A percentile compares a stretch with the other conserved stretches of the same genome.
phyloP scores from a whole-genome alignment of 2,888 invertebrate genomes.

The Mythimna impura region DNA sequence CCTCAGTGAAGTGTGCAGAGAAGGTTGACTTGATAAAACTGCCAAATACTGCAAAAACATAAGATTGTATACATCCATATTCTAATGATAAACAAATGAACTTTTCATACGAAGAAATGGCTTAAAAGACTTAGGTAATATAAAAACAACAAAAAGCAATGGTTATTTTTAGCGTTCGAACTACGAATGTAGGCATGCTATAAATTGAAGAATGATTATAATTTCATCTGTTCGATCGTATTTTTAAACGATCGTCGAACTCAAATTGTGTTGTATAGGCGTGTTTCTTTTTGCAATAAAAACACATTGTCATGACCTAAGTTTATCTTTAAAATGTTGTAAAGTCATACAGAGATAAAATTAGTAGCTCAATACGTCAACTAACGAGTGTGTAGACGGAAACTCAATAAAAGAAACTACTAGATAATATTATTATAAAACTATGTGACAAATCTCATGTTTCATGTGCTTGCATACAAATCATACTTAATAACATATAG shows the following conservation, averaged over 20 bases:
- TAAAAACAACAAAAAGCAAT: too few relatives aligned
- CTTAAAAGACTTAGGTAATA: too few relatives aligned
- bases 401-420: slow-evolving; percentile 6
- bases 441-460: background rate
- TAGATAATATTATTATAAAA: background rate
- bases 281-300: background rate
- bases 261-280: background rate
- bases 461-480: slow-evolving; percentile 16
- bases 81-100: too few relatives aligned
- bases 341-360: slow-evolving; percentile 10
- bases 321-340: slow-evolving; percentile 12
- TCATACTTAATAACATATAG: background rate
- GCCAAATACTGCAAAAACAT: too few relatives aligned
- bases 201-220: slow-evolving; percentile 9
- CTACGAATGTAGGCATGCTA: slow-evolving; percentile 4
- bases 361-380: background rate
- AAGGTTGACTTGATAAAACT: too few relatives aligned
- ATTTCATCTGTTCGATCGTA: slow-evolving; percentile 18
- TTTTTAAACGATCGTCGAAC: slow-evolving; percentile 32
- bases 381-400: background rate
- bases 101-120: too few relatives aligned
- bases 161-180: slow-evolving; percentile 29
- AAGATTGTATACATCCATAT: too few relatives aligned
- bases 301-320: background rate
- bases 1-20: too few relatives aligned